Conservation (phyloP, 2,113 vertebrate genomes). For the Meleagris gallopavo region DNA sequence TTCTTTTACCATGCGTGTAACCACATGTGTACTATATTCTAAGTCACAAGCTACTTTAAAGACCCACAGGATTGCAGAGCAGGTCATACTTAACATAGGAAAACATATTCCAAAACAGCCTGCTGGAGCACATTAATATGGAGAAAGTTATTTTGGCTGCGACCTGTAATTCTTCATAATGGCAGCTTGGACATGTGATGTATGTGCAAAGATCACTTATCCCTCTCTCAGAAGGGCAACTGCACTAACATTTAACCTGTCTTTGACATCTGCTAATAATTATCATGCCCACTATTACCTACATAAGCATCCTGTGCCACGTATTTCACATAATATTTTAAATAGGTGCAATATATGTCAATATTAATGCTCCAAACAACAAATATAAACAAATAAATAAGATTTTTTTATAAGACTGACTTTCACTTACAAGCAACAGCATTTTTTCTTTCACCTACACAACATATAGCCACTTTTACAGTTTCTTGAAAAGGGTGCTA, state of each 20-base stretch:
- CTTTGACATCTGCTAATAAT: neutral
- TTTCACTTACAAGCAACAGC: neutral
- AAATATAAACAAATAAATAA: neutral
- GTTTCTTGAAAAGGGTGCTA: neutral
- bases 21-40: neutral
- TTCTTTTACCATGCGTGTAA: neutral
- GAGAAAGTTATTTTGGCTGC: neutral
- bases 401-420: neutral
- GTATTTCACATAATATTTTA: neutral
- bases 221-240: neutral
- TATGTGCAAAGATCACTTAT: neutral
- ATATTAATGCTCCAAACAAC: neutral
- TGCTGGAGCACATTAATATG: neutral
- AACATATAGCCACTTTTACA: neutral
- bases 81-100: neutral
- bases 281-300: neutral
- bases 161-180: neutral
- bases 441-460: neutral
- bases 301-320: neutral
- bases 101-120: neutral
- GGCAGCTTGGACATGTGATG: neutral
- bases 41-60: conserved; percentile 4
- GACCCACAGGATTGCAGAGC: neutral
- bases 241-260: neutral
- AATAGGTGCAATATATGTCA: neutral